These are phyloP conservation scores for Eupristina koningsbergeri DNA, from an alignment of 1,140 invertebrate species.

Conservation along the genomic window DNA sequence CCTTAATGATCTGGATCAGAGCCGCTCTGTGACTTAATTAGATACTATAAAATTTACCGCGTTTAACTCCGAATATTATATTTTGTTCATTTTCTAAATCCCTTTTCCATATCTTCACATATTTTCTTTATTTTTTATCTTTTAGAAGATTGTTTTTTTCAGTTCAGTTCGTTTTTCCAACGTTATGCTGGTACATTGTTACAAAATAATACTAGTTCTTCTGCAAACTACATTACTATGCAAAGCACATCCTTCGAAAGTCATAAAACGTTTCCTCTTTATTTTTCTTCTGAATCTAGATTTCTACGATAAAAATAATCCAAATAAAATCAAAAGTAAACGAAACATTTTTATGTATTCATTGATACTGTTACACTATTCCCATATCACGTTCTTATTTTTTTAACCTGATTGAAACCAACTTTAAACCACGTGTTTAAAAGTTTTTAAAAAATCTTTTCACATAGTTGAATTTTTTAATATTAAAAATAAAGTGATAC, in stretches of 20 bases:
- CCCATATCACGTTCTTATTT: too few species aligned
- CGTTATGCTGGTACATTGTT: neutral
- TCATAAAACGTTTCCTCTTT: neutral
- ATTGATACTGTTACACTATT: too few species aligned
- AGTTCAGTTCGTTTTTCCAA: neutral
- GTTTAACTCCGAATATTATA: neutral
- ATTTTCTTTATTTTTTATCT: neutral
- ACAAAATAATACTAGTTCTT: neutral
- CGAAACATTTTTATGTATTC: neutral
- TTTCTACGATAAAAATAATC: neutral
- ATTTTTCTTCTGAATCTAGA: neutral
- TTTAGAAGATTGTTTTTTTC: neutral
- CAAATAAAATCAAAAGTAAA: neutral
- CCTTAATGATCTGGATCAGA: neutral
- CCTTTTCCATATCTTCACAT: neutral
- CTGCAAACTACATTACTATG: neutral
- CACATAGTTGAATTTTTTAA: too few species aligned
- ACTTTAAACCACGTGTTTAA: too few species aligned
- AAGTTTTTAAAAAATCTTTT: too few species aligned
- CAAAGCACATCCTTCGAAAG: neutral
- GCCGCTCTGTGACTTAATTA: neutral
- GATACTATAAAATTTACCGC: neutral
- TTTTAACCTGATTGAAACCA: too few species aligned
- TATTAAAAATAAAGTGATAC: too few species aligned
- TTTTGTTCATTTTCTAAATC: neutral